Evolutionary conservation across 2,797 vertebrate species (phyloP).

Genomic region (Chelonia mydas): DNA sequence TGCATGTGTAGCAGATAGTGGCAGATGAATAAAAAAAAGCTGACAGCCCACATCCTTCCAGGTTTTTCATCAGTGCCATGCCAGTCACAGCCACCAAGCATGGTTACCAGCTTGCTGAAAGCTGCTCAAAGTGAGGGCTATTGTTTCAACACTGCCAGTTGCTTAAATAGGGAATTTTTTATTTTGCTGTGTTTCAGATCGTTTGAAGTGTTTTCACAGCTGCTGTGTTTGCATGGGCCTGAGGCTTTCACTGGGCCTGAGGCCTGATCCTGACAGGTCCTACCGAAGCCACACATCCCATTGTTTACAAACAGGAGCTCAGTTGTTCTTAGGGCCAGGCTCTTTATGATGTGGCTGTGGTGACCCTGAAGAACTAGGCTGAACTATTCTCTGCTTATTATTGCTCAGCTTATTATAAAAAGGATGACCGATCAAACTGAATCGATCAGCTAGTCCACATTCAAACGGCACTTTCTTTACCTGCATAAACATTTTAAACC

Average conservation of each 20-base stretch:
- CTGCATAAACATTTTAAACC: constrained; percentile 16
- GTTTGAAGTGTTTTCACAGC: fast-evolving
- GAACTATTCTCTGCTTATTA: neutral
- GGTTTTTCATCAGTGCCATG: neutral
- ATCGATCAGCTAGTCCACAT: constrained; percentile 25
- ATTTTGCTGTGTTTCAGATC: neutral
- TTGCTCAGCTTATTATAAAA: neutral
- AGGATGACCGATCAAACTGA: constrained; percentile 30
- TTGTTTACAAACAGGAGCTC: neutral
- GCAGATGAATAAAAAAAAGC: neutral
- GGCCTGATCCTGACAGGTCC: neutral
- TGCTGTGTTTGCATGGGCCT: neutral
- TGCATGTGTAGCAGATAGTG: neutral
- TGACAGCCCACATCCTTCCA: neutral
- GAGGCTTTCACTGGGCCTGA: neutral
- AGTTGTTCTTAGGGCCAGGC: neutral
- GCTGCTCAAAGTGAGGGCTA: neutral
- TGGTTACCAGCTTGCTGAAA: neutral
- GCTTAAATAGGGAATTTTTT: neutral
- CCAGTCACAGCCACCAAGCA: neutral
- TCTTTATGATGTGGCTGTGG: neutral
- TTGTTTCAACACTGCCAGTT: neutral
- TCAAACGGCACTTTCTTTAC: constrained; percentile 46
- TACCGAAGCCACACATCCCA: neutral
- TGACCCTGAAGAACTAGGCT: neutral